These are phyloP conservation scores for Gibbula magus DNA, from an alignment of 2,888 invertebrate species.

Conservation along the genomic window DNA sequence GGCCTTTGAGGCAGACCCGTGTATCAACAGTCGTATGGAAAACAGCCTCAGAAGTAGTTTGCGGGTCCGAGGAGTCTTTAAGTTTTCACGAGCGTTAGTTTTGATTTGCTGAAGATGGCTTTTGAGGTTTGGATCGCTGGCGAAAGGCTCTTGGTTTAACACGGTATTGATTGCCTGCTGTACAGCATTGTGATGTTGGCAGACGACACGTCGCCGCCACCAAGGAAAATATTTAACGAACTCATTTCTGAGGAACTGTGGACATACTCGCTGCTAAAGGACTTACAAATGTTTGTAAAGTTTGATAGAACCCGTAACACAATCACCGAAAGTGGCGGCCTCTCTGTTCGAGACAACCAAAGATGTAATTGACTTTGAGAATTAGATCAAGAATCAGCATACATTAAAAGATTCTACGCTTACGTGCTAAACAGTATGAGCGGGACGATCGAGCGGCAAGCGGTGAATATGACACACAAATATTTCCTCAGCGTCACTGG, in stretches of 20 bases:
- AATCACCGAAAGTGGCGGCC: background rate
- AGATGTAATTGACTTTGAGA: too few relatives aligned
- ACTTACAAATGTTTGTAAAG: conserved; percentile 6
- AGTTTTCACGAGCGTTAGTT: background rate
- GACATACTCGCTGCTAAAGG: background rate
- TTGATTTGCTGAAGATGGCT: background rate
- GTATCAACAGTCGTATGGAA: conserved; percentile 2
- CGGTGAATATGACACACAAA: too few relatives aligned
- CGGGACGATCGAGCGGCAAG: too few relatives aligned
- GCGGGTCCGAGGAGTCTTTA: background rate
- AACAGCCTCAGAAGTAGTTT: background rate
- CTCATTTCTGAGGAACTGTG: background rate
- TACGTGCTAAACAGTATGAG: too few relatives aligned
- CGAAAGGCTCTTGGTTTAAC: background rate
- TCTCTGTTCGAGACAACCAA: background rate
- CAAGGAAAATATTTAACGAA: background rate
- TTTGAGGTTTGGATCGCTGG: background rate
- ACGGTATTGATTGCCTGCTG: background rate
- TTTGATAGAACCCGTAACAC: background rate
- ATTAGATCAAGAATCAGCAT: too few relatives aligned
- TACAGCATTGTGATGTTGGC: background rate
- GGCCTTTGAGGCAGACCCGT: background rate
- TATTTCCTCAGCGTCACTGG: too few relatives aligned
- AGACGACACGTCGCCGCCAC: background rate
- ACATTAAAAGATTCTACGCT: too few relatives aligned